Base-by-base conservation (phyloP, 2,113 vertebrate species). In the Neofelis nebulosa region DNA sequence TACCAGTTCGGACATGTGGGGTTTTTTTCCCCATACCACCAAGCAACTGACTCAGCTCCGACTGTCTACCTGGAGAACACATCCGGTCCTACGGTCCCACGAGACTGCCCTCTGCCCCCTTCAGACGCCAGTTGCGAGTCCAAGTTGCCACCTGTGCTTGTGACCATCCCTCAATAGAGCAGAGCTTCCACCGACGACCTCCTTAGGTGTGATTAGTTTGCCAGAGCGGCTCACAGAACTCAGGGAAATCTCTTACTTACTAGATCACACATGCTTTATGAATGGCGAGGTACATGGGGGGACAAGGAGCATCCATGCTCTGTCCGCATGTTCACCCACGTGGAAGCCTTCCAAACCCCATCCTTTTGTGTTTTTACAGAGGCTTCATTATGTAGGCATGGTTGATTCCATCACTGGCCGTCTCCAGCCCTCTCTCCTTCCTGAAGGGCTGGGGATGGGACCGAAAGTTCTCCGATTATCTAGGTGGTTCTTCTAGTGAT, bases 31-130 rank as follows among this genome's bases (percentile, higher is more conserved):
- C 27, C 57, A 45, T 52, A 41, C 50, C n/a, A 55, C 18, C 27
- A 4, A 61, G 36, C n/a, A 92, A 5, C 41, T 69, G 71, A 23
- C 65, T 91, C 48, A 57, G 16, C 41, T 45, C 50, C 19, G 14
- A 83, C 81, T 33, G 5, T 69, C 65, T 57, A 0, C 65, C 78
- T 6, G 36, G 36, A 82, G 29, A 23, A 18, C 38, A 27, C 2
- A 0, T 68, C 7, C 2, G 33, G 0, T 31, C 33, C 25, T 10
- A 21, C 15, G 5, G 57, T 82, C 4, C 52, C 25, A 36, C 55
- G 27, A 36, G n/a, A 57, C n/a, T 16, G n/a, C n/a, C 14, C 52
- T 41, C 19, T 21, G 73, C 41, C 33, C 16, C 27, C 10, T 18
- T 45, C 50, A 57, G 90, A 71, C 0, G 0, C 36, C 12, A n/a